Evolutionary conservation across 2,888 invertebrate genomes (phyloP).

Genomic region (Prosopocoilus inquinatus): DNA sequence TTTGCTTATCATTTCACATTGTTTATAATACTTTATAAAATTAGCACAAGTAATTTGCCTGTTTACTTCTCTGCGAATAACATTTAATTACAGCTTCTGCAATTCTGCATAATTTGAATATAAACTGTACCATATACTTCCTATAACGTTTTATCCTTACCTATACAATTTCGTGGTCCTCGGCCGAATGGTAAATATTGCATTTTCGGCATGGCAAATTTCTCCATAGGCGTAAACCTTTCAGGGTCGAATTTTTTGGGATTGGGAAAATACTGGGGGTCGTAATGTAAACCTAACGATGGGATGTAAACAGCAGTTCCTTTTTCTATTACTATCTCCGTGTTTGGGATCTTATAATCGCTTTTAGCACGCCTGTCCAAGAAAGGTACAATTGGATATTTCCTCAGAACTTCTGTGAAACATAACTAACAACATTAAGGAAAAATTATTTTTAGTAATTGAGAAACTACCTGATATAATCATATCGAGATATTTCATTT

Average conservation of each 20-base stretch:
- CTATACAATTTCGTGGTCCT: slow-evolving; percentile 30
- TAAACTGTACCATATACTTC: no score
- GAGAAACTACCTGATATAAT: slow-evolving; percentile 52
- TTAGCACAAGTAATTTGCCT: no score
- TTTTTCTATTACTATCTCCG: slow-evolving; percentile 37
- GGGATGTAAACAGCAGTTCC: slow-evolving; percentile 46
- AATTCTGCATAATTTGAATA: no score
- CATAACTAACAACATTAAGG: not conserved
- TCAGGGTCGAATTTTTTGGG: slow-evolving; percentile 48
- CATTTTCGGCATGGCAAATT: slow-evolving; percentile 16
- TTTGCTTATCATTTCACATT: no score
- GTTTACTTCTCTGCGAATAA: no score
- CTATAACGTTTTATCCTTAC: slow-evolving; percentile 11
- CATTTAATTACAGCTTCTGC: no score
- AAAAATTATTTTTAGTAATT: not conserved
- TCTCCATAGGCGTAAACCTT: slow-evolving; percentile 40
- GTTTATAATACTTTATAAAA: no score
- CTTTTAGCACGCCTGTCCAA: slow-evolving; percentile 36
- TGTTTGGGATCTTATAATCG: slow-evolving; percentile 37
- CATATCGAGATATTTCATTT: slow-evolving; percentile 59
- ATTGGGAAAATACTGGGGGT: slow-evolving; percentile 43
- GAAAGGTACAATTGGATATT: slow-evolving; percentile 46
- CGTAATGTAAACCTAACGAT: slow-evolving; percentile 42
- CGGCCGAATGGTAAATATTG: slow-evolving; percentile 31
- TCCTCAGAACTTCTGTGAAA: slow-evolving; percentile 48